These are phyloP conservation scores for Tympanoctomys barrerae DNA, from an alignment of 2,797 vertebrate species.

Conservation along the genomic window DNA sequence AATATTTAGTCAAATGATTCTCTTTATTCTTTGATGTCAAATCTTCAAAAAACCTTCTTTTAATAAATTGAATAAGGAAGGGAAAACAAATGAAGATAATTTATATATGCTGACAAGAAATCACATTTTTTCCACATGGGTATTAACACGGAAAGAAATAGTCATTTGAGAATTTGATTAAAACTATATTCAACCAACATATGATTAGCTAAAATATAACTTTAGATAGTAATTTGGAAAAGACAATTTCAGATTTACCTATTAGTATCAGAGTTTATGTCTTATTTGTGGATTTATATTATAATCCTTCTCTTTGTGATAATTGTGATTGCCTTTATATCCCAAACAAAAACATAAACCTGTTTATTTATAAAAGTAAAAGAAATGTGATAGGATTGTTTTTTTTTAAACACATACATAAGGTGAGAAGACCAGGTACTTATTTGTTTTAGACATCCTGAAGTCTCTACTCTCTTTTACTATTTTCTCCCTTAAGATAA, in stretches of 20 bases:
- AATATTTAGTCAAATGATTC: neutral
- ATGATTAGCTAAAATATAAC: conserved; percentile 14
- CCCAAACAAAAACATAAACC: neutral
- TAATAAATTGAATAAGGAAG: conserved; percentile 11
- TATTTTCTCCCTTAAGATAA: neutral
- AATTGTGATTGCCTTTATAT: conserved; percentile 3
- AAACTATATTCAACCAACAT: neutral
- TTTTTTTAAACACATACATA: neutral
- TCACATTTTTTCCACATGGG: neutral
- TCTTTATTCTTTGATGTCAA: neutral
- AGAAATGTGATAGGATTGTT: neutral
- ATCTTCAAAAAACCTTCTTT: conserved; percentile 1
- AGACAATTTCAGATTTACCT: neutral
- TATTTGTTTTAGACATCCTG: neutral
- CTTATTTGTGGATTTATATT: neutral
- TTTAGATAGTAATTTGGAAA: neutral
- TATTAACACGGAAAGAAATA: neutral
- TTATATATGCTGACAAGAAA: neutral
- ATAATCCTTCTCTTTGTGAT: neutral
- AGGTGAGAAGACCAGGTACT: neutral
- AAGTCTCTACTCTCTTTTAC: neutral
- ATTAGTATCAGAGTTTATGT: neutral
- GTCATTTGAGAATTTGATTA: neutral
- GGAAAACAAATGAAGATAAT: neutral
- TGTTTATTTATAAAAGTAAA: neutral